Evolutionary conservation across 2,113 vertebrate genomes (phyloP), one percentile per base, ranked within the genome.

Genomic region (Orycteropus afer): DNA sequence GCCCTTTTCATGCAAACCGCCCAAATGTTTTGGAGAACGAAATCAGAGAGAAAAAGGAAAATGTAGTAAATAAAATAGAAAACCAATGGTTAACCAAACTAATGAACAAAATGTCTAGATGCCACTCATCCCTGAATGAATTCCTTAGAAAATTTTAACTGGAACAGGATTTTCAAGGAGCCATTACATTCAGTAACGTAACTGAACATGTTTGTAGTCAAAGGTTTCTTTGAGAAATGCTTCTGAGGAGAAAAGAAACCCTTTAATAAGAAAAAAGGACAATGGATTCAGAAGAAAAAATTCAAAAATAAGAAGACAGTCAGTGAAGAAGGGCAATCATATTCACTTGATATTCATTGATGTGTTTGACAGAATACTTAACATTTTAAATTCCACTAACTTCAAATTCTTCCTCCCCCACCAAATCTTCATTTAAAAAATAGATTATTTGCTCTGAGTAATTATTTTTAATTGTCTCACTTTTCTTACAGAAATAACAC

Each of bases 31-130:
- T 37, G 77, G 86, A 85, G 89, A 92, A 29, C 83, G 96, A 95
- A 97, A 96, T 97, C 95, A 95, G 14, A 71, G 12, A 81, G 53
- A 89, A 93, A 95, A 90, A 91, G 91, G 93, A 93, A 97, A 97
- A 95, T 59, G 86, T 73, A 97, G 94, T 87, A 97, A 96, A 96
- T 96, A 97, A 96, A 96, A 57, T 32, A 84, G 82, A 97, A 97
- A 96, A 94, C 65, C 90, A 93, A 93, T 86, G 79, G 82, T 79
- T 91, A 83, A 81, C 74, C 91, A 84, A 95, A 93, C 78, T 88
- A 89, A 96, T 93, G 96, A 96, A 71, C 83, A 93, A 92, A 96
- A 95, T 92, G 25, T 69, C 94, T 92, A 86, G 57, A 86, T 74
- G 89, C 23, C 79, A 89, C 91, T 96, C 81, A 92, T 76, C 84